phyloP scores from a whole-genome alignment of 2,113 vertebrate species.

The Gallinago media region DNA sequence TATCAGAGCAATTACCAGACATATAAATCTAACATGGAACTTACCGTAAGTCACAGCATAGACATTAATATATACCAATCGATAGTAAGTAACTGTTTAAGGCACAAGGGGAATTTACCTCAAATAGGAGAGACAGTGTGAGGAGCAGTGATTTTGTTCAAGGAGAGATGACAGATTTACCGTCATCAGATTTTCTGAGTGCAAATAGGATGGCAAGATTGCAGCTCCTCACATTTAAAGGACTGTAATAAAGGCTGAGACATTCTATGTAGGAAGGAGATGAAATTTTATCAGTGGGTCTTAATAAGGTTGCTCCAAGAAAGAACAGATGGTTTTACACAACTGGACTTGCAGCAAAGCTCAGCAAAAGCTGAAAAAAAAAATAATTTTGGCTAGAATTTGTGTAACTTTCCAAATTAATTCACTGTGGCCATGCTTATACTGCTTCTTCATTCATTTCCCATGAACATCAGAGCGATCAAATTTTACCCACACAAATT shows the following conservation, averaged over 20 bases:
- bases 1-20: conserved; percentile 26
- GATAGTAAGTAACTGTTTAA: not conserved
- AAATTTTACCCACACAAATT: conserved; percentile 60
- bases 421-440: conserved; percentile 58
- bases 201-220: not conserved
- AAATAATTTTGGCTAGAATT: conserved; percentile 40
- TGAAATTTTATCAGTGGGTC: conserved; percentile 32
- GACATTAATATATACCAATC: conserved; percentile 23
- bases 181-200: not conserved
- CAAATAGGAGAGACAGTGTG: not conserved
- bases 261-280: not conserved
- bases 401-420: conserved; percentile 61
- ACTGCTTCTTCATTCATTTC: conserved; percentile 53
- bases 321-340: conserved; percentile 50
- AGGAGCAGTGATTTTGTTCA: not conserved
- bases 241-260: not conserved
- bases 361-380: conserved; percentile 5
- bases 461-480: conserved; percentile 69
- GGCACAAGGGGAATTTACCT: not conserved
- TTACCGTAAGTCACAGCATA: not conserved
- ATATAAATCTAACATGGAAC: not conserved
- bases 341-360: conserved; percentile 20
- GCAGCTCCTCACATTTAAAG: not conserved
- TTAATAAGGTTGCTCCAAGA: conserved; percentile 51
- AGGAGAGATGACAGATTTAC: not conserved